Percentiles rank a stretch among this genome's conserved stretches.
Conservation (phyloP, 2,888 invertebrate genomes). For the Epirrita christyi region DNA sequence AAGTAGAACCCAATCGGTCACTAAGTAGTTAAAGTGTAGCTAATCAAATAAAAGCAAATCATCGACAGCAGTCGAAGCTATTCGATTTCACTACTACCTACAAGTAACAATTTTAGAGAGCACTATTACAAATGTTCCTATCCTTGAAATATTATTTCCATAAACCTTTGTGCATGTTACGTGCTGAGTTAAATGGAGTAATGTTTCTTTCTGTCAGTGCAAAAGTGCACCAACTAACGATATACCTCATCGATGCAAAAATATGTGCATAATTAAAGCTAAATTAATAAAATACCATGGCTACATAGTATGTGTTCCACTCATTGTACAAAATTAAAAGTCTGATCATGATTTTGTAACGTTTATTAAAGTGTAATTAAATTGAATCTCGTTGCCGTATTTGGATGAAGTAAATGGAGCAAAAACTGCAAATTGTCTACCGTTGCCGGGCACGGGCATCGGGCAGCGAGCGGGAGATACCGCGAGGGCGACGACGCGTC, state of each 20-base stretch:
- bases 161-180: constrained; percentile 29
- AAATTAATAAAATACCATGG: constrained; percentile 37
- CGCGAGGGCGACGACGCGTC: constrained; percentile 37
- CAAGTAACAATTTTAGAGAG: constrained; percentile 1
- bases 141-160: constrained; percentile 19
- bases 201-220: constrained; percentile 55
- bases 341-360: constrained; percentile 69
- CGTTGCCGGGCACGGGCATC: constrained; percentile 34
- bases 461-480: constrained; percentile 21
- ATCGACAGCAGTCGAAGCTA: constrained; percentile 6
- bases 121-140: constrained; percentile 6
- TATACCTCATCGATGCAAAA: constrained; percentile 53
- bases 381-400: constrained; percentile 67
- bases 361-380: constrained; percentile 76
- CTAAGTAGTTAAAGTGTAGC: no score
- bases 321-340: constrained; percentile 61
- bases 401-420: constrained; percentile 60
- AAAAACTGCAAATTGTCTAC: constrained; percentile 56
- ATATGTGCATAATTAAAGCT: constrained; percentile 60
- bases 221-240: constrained; percentile 47
- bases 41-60: constrained; percentile 1
- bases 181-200: constrained; percentile 48
- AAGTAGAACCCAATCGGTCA: no score
- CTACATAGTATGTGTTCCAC: constrained; percentile 41
- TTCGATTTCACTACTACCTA: not conserved